Evolutionary conservation across 2,113 vertebrate genomes (phyloP), one percentile per base, ranked within the genome.

Genomic region (Phylloscopus whistleri): DNA sequence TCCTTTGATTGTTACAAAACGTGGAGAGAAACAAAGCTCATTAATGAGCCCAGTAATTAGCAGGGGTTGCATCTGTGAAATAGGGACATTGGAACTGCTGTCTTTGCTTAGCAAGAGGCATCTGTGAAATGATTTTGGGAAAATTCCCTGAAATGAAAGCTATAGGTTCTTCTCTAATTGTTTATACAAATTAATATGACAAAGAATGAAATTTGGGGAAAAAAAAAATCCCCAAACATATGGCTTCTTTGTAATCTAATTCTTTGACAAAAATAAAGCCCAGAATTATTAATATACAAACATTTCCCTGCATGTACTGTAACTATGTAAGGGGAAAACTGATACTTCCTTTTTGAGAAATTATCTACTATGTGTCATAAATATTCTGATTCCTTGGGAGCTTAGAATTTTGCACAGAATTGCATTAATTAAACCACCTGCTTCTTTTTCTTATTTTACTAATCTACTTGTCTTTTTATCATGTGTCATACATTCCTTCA

Each of bases 391-490:
- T 95, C 92, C 82, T 89, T 75, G 60, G 35, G 63, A 96, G 70
- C 55, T 89, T 94, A 90, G 68, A 37, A 51, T 62, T 73, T 96
- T 87, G 39, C 55, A 72, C 31, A 93, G 82, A 87, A 91, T 90
- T 33, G 31, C 53, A 56, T 92, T 94, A 96, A 95, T 84, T 67
- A 96, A 88, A 96, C 94, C 70, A 82, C 55, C 74, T 86, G 53
- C 35, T 87, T 91, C 39, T 41, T 94, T 79, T 53, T 56, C 31
- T 77, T 96, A 81, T 83, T 96, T 96, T 94, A 49, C 90, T 95
- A 18, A 75, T 83, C 44, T 95, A 24, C 43, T 90, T 87, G 48
- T 56, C 12, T 35, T 91, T 85, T 88, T 93, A 79, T 84, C 59
- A 11, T 66, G 31, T 30, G 53, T 86, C 92, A 82, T 12, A 4